Conservation (phyloP, 2,113 vertebrate genomes). For the Ifrita kowaldi region DNA sequence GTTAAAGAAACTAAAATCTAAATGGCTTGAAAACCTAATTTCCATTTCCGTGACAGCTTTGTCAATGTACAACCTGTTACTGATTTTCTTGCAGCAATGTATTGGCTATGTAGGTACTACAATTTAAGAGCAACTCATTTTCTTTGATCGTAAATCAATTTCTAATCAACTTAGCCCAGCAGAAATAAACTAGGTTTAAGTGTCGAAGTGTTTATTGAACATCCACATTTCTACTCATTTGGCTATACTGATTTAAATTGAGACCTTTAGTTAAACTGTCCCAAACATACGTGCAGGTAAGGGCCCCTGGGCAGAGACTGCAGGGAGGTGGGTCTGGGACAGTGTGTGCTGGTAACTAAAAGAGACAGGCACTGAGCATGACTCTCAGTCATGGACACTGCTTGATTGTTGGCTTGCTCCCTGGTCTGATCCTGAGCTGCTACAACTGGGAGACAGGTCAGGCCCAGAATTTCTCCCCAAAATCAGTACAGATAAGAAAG, state of each 20-base stretch:
- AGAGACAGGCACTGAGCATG: neutral
- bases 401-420: neutral
- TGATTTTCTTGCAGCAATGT: neutral
- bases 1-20: conserved; percentile 7
- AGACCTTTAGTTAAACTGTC: neutral
- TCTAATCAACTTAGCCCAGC: neutral
- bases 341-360: neutral
- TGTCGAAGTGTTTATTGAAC: neutral
- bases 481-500: neutral
- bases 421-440: neutral
- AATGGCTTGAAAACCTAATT: neutral
- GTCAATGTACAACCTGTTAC: neutral
- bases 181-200: neutral
- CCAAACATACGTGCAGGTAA: neutral
- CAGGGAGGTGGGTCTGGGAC: neutral
- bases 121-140: neutral
- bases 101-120: neutral
- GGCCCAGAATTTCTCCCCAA: neutral
- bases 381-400: accelerated
- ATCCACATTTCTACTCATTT: neutral
- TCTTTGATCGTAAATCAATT: conserved; percentile 43
- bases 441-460: neutral
- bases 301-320: accelerated
- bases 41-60: neutral
- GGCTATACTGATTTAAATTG: neutral